Conservation (phyloP, 2,797 vertebrate genomes). For the Lepus townsendii region DNA sequence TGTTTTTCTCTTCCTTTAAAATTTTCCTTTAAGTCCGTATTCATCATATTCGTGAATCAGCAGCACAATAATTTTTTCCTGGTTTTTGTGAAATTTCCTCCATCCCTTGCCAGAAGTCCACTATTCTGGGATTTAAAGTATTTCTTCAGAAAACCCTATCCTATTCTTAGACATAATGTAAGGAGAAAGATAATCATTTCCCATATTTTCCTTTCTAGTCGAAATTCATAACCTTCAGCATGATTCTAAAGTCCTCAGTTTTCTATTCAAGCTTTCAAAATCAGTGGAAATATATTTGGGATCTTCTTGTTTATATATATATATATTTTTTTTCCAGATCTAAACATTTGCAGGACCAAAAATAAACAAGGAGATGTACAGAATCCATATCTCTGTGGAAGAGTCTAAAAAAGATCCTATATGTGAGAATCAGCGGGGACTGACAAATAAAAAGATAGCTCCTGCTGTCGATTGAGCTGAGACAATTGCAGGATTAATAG, state of each 20-base stretch:
- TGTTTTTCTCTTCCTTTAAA: neutral
- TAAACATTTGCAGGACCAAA: slow-evolving; percentile 32
- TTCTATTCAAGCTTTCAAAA: slow-evolving; percentile 56
- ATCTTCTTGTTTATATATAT: neutral
- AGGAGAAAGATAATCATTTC: slow-evolving; percentile 53
- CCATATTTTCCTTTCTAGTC: slow-evolving; percentile 30
- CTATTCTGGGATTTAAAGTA: slow-evolving; percentile 50
- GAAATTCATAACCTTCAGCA: slow-evolving; percentile 43
- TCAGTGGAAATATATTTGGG: slow-evolving; percentile 37
- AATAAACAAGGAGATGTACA: slow-evolving; percentile 24
- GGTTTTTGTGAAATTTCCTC: slow-evolving; percentile 61
- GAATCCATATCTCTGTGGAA: slow-evolving; percentile 6
- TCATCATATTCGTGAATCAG: slow-evolving; percentile 55
- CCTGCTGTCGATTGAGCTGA: slow-evolving; percentile 17
- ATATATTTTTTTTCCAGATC: neutral
- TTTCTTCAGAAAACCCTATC: slow-evolving; percentile 65
- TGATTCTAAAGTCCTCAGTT: slow-evolving; percentile 34
- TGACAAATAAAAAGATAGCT: neutral
- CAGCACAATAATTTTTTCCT: slow-evolving; percentile 58
- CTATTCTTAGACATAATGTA: slow-evolving; percentile 61
- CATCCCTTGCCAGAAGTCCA: slow-evolving; percentile 42
- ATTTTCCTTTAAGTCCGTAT: slow-evolving; percentile 59
- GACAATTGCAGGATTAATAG: slow-evolving; percentile 44
- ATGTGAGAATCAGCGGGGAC: slow-evolving; percentile 20
- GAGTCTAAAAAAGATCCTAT: neutral